Conservation (phyloP, 2,113 vertebrate species). For the Chunga burmeisteri region DNA sequence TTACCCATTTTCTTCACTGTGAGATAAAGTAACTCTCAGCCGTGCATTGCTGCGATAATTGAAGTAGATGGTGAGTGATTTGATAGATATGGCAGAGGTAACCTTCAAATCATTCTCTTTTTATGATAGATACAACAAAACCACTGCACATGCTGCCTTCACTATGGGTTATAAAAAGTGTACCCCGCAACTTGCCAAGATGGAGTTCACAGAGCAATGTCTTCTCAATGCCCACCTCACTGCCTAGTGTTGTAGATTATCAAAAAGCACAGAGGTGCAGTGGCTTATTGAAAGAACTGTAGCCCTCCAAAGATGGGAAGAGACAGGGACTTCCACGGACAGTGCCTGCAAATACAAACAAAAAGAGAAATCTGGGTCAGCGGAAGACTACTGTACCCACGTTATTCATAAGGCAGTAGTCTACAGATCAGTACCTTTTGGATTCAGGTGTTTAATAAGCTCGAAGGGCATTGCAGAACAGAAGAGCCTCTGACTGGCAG, state of each 20-base stretch:
- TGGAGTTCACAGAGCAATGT: background rate
- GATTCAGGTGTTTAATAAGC: background rate
- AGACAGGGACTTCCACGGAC: background rate
- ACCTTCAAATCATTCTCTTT: conserved; percentile 24
- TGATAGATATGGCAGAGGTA: conserved; percentile 33
- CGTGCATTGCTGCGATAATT: conserved; percentile 29
- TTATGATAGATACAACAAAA: background rate
- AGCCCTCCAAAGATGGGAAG: background rate
- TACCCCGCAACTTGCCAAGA: background rate
- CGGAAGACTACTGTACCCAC: background rate
- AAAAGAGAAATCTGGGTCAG: background rate
- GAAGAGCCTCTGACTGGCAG: background rate
- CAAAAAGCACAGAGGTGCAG: background rate
- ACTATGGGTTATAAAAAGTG: background rate
- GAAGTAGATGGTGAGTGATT: conserved; percentile 27
- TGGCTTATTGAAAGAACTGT: background rate
- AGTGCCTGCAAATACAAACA: background rate
- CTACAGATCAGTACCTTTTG: background rate
- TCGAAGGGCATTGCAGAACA: background rate
- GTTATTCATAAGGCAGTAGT: background rate
- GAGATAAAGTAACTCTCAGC: conserved; percentile 33
- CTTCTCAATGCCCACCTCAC: background rate
- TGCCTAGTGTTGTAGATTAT: background rate
- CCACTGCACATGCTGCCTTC: background rate
- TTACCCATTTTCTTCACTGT: conserved; percentile 7